Evolutionary conservation across 2,113 vertebrate species (phyloP), one percentile per base, ranked within the genome.

Genomic region (Ctenomys sociabilis): DNA sequence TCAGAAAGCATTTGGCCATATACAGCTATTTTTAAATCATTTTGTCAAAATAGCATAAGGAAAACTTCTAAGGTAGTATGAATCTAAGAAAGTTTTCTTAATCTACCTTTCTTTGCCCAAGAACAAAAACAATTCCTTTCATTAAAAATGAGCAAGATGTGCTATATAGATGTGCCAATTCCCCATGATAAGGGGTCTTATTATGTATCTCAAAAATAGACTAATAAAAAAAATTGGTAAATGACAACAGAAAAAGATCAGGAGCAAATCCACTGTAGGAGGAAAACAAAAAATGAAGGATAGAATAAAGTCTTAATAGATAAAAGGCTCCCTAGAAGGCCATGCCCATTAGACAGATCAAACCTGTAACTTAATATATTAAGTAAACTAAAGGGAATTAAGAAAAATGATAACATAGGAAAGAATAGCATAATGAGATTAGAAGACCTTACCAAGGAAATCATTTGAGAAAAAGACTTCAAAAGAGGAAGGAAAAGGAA

Each of bases 321-420:
- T 87, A 59, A 81, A 24, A 92, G 49, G 0, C 68, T 63, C 80
- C 32, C 32, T 85, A 57, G 83, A 75, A 94, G 82, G 63, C 77
- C 37, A 49, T 61, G 24, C 5, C 28, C 17, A 30, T 52, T 40
- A 91, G 88, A 73, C 28, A 93, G 92, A 72, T 85, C 95, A 77
- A 78, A 57, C 10, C 30, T 78, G 10, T 81, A 89, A 80, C 30
- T 16, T 40, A 68, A 89, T 83, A 54, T 40, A 49, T 61, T 83
- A 84, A 37, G 80, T 57, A 37, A 95, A 84, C 66, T 80, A 85
- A 95, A 85, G 61, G 85, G 86, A 95, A 95, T 92, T 40, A 90
- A 83, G 80, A 61, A 95, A 90, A 85, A 83, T 32, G 35, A 81
- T 85, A 66, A 57, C 52, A 4, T 84, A 43, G 89, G 64, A 86